Evolutionary conservation across 2,797 vertebrate genomes (phyloP).

Genomic region (Octomys mimax): DNA sequence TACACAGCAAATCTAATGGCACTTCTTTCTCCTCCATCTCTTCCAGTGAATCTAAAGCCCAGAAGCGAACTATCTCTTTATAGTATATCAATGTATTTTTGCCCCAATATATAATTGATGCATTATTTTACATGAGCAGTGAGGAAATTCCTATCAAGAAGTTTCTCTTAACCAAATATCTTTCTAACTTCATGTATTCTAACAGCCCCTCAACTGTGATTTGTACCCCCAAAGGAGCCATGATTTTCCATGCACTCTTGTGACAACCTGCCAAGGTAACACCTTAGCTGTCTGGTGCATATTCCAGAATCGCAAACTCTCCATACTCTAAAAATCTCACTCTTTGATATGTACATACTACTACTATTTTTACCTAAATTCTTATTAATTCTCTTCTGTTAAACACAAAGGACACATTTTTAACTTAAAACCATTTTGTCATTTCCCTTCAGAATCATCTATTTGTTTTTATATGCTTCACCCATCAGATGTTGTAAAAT

Average conservation of each 20-base stretch:
- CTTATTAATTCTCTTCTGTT: neutral
- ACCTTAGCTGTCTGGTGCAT: neutral
- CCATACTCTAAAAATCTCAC: neutral
- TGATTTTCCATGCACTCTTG: neutral
- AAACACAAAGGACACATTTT: neutral
- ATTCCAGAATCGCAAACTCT: neutral
- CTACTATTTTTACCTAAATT: neutral
- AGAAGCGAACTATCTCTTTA: neutral
- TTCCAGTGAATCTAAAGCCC: neutral
- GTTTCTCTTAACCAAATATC: neutral
- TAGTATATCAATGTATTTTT: neutral
- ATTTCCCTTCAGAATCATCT: neutral
- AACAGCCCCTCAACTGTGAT: neutral
- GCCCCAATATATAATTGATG: neutral
- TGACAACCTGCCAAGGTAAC: neutral
- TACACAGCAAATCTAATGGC: too few relatives aligned
- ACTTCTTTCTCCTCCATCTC: too few relatives aligned
- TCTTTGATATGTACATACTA: neutral
- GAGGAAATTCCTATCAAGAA: neutral
- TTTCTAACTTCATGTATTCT: neutral
- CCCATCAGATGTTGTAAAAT: neutral
- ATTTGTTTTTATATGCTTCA: neutral
- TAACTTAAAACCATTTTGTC: neutral
- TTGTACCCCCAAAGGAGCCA: accelerated
- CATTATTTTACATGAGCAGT: neutral